A percentile compares a stretch with the other conserved stretches of the same genome.
phyloP scores from a whole-genome alignment of 2,888 invertebrate species.

The Bombyx huttoni region DNA sequence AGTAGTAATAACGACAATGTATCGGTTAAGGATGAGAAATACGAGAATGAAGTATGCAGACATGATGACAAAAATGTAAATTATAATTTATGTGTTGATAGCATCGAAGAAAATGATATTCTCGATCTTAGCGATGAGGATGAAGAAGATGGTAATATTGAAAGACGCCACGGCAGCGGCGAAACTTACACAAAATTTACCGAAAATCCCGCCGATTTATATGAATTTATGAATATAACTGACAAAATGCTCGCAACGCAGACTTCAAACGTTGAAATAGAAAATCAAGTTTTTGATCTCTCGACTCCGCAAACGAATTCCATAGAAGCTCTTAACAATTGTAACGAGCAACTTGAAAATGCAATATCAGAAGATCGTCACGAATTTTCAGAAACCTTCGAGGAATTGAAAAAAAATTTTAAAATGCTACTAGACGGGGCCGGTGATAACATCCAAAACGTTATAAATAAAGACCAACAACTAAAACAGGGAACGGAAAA shows the following conservation, averaged over 20 bases:
- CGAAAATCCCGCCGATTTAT: conserved; percentile 49
- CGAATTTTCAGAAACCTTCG: conserved; percentile 40
- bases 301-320: conserved; percentile 57
- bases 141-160: conserved; percentile 22
- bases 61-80: conserved; percentile 6
- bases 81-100: conserved; percentile 26
- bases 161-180: conserved; percentile 50
- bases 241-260: conserved; percentile 40
- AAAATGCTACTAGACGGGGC: conserved; percentile 38
- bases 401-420: conserved; percentile 46
- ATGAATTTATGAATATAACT: conserved; percentile 56
- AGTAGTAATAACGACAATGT: conserved; percentile 10
- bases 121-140: conserved; percentile 35
- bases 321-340: conserved; percentile 39
- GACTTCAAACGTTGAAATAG: conserved; percentile 10
- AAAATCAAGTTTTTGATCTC: conserved; percentile 29
- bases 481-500: conserved; percentile 16
- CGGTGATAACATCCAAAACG: conserved; percentile 17
- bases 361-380: conserved; percentile 3
- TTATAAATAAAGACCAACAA: conserved; percentile 12
- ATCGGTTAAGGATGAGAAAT: conserved; percentile 1
- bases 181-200: conserved; percentile 63
- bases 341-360: conserved; percentile 4
- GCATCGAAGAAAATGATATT: conserved; percentile 39
- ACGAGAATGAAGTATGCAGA: neutral